A percentile compares a stretch with the other conserved stretches of the same genome.
Conservation (phyloP, 2,888 invertebrate species). For the Tholera decimalis region DNA sequence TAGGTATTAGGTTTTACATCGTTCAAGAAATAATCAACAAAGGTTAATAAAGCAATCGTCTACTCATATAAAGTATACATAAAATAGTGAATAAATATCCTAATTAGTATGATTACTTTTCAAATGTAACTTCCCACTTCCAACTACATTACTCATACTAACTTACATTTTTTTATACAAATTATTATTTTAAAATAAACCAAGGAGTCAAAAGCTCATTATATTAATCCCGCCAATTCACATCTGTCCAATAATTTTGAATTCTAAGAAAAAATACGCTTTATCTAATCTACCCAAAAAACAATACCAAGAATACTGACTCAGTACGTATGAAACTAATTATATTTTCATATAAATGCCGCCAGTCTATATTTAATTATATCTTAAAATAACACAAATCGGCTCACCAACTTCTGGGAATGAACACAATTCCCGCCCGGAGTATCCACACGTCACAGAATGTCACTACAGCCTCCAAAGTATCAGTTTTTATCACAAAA, state of each 20-base stretch:
- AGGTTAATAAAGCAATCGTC: too few species aligned
- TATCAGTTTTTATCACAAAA: slow-evolving; percentile 63
- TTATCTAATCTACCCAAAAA: slow-evolving; percentile 66
- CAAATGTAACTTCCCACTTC: too few species aligned
- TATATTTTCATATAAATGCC: slow-evolving; percentile 85
- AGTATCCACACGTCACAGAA: slow-evolving; percentile 71
- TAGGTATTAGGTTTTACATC: too few species aligned
- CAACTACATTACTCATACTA: too few species aligned
- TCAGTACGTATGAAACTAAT: slow-evolving; percentile 85
- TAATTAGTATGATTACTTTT: too few species aligned
- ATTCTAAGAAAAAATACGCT: slow-evolving; percentile 47
- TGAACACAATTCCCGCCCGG: slow-evolving; percentile 74
- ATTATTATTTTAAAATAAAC: background rate
- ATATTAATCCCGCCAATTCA: slow-evolving; percentile 12
- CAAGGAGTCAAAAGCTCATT: background rate
- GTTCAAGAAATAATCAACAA: too few species aligned
- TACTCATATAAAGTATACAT: too few species aligned
- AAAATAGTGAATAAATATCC: too few species aligned
- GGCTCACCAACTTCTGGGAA: slow-evolving; percentile 85
- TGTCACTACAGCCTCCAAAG: slow-evolving; percentile 54
- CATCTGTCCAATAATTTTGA: slow-evolving; percentile 6
- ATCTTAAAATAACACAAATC: slow-evolving; percentile 88
- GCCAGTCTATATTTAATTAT: slow-evolving; percentile 89
- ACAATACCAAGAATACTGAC: slow-evolving; percentile 80
- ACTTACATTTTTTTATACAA: too few species aligned